Percentiles rank a stretch among this genome's conserved stretches.
Conservation (phyloP, 2,113 vertebrate genomes). For the Spheniscus mendiculus region DNA sequence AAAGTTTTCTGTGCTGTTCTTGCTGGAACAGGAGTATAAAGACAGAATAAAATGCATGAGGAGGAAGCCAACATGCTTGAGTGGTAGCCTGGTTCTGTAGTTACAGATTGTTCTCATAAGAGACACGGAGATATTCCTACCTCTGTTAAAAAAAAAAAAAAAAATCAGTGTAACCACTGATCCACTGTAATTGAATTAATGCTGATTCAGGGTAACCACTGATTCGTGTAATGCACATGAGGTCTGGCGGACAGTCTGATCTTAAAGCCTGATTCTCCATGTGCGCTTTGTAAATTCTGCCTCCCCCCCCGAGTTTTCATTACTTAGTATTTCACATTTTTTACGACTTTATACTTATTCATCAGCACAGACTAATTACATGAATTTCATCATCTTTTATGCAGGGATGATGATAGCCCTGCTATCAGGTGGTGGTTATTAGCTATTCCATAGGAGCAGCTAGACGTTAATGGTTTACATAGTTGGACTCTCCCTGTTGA, state of each 20-base stretch:
- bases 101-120: neutral
- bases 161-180: too few relatives aligned
- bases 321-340: accelerated
- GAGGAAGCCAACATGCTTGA: accelerated
- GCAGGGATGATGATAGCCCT: neutral
- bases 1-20: neutral
- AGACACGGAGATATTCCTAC: neutral
- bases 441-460: accelerated
- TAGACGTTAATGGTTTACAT: accelerated
- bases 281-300: neutral
- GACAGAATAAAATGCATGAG: neutral
- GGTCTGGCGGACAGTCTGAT: neutral
- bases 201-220: neutral
- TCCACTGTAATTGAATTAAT: too few relatives aligned
- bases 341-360: neutral
- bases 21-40: neutral
- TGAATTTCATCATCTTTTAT: neutral
- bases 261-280: accelerated
- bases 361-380: neutral
- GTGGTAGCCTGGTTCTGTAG: neutral
- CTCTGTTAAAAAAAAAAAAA: neutral
- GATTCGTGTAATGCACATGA: neutral
- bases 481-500: neutral
- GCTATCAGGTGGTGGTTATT: accelerated
- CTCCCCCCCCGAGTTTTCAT: neutral